A percentile compares a stretch with the other conserved stretches of the same genome.
Conservation (phyloP, 2,113 vertebrate genomes). For the Malurus alboscapulatus region DNA sequence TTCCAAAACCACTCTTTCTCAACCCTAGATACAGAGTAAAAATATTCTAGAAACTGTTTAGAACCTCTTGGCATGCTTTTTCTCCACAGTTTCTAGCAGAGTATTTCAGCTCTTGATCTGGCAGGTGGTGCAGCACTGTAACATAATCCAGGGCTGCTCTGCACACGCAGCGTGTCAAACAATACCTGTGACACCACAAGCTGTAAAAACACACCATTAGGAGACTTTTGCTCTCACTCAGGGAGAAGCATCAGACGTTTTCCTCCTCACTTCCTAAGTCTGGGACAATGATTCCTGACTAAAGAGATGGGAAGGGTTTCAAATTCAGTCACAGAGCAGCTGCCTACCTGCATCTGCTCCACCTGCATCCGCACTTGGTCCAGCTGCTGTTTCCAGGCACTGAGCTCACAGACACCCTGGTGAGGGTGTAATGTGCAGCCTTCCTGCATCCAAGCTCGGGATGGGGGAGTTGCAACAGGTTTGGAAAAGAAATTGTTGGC, state of each 20-base stretch:
- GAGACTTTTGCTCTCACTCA: background rate
- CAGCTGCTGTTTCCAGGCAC: constrained; percentile 87
- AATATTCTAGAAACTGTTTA: background rate
- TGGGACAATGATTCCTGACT: background rate
- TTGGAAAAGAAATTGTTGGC: constrained; percentile 71
- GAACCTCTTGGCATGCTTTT: background rate
- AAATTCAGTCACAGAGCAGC: background rate
- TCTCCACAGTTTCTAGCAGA: background rate
- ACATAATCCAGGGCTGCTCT: background rate
- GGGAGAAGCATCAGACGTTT: background rate
- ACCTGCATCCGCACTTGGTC: constrained; percentile 86
- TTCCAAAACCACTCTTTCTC: background rate
- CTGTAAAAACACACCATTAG: background rate
- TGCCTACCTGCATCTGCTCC: constrained; percentile 92
- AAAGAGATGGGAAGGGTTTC: background rate
- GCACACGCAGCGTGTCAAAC: background rate
- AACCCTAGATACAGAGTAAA: background rate
- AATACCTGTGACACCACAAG: background rate
- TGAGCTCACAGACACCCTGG: constrained; percentile 79
- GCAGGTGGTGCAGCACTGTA: background rate
- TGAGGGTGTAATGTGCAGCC: constrained; percentile 71
- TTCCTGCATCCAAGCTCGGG: constrained; percentile 77
- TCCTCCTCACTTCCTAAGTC: background rate
- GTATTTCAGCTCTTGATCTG: background rate
- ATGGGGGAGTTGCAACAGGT: constrained; percentile 66